A percentile compares a stretch with the other conserved stretches of the same genome.
phyloP scores from a whole-genome alignment of 2,797 vertebrate genomes.

The Pitangus sulphuratus region DNA sequence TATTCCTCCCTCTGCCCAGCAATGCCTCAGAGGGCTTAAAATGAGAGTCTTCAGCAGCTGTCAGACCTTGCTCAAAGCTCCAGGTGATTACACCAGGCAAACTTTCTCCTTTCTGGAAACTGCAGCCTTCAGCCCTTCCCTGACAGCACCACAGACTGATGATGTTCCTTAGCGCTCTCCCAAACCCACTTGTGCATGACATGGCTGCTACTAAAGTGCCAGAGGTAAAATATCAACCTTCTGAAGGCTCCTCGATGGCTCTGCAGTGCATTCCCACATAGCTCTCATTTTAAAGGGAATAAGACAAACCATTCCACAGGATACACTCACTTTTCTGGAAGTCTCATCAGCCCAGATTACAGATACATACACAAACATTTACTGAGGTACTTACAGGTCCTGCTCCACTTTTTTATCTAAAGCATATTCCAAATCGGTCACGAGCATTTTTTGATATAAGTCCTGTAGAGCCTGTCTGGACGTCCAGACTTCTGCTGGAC shows the following conservation, averaged over 20 bases:
- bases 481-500: slow-evolving; percentile 97
- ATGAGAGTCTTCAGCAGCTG: fast-evolving
- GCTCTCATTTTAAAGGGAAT: not conserved
- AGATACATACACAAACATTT: not conserved
- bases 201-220: not conserved
- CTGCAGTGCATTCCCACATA: not conserved
- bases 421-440: slow-evolving; percentile 97
- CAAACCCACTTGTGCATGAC: not conserved
- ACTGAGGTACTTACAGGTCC: slow-evolving; percentile 89
- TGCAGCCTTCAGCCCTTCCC: not conserved
- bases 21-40: not conserved
- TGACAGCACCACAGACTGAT: not conserved
- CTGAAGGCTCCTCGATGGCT: not conserved
- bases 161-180: not conserved
- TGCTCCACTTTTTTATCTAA: slow-evolving; percentile 99
- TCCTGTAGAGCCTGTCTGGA: slow-evolving; percentile 98
- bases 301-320: not conserved
- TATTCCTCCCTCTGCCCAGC: not conserved
- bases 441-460: slow-evolving; percentile 99
- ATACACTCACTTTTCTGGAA: not conserved
- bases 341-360: not conserved
- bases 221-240: not conserved
- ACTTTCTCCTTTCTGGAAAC: not conserved
- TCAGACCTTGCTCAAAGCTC: not conserved
- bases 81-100: not conserved